A percentile compares a stretch with the other conserved stretches of the same genome.
phyloP scores from a whole-genome alignment of 2,797 vertebrate species.

The Tragopan temminckii region DNA sequence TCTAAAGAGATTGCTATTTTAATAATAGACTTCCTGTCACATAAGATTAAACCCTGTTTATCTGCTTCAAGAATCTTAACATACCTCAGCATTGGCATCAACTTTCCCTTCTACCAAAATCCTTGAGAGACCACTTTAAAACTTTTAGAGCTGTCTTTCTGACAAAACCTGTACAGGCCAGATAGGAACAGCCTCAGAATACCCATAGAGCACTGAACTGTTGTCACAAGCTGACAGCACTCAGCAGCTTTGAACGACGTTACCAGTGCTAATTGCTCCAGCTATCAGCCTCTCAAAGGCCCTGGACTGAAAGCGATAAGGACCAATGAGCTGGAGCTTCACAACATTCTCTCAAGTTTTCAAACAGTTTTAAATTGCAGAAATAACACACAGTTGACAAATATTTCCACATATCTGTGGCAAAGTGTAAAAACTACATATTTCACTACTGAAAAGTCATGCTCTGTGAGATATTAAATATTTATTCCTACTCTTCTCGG shows the following conservation, averaged over 20 bases:
- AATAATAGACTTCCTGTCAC: slow-evolving; percentile 51
- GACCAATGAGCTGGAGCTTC: slow-evolving; percentile 1
- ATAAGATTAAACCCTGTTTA: slow-evolving; percentile 35
- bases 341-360: slow-evolving; percentile 21
- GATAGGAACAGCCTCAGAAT: background rate
- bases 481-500: background rate
- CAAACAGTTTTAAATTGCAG: background rate
- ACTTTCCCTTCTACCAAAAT: slow-evolving; percentile 12
- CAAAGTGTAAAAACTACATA: background rate
- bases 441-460: background rate
- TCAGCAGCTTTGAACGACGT: background rate
- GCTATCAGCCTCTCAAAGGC: background rate
- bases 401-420: background rate
- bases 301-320: background rate
- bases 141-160: background rate
- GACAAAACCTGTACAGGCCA: background rate
- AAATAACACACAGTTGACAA: background rate
- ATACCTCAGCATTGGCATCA: background rate
- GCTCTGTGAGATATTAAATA: background rate
- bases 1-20: slow-evolving; percentile 27
- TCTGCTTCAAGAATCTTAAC: slow-evolving; percentile 25
- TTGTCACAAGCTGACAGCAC: slow-evolving; percentile 18
- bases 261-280: slow-evolving; percentile 32
- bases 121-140: slow-evolving; percentile 10
- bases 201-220: background rate